Conservation (phyloP, 1,140 invertebrate species). For the Bombus sylvicola region DNA sequence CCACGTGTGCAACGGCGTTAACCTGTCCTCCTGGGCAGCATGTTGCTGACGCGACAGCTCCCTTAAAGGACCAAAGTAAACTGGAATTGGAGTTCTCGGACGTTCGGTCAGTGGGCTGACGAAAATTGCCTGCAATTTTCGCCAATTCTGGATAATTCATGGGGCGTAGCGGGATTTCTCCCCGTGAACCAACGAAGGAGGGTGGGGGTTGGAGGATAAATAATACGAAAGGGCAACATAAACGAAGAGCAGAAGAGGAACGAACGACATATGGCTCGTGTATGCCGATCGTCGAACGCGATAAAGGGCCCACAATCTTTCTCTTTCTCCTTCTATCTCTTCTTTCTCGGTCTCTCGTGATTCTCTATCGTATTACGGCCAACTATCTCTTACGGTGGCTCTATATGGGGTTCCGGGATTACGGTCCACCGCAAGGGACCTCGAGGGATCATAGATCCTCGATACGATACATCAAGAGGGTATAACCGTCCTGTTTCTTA, state of each 20-base stretch:
- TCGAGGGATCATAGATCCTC: conserved; percentile 66
- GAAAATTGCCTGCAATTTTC: conserved; percentile 67
- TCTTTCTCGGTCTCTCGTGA: background rate
- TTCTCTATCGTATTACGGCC: conserved; percentile 65
- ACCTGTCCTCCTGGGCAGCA: background rate
- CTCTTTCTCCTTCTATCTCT: background rate
- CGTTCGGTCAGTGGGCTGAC: conserved; percentile 11
- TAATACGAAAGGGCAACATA: conserved; percentile 45
- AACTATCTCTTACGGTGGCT: conserved; percentile 67
- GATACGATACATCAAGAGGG: conserved; percentile 68
- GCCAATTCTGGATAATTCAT: conserved; percentile 62
- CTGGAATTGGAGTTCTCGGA: background rate
- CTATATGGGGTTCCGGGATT: conserved; percentile 64
- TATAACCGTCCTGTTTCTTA: conserved; percentile 51
- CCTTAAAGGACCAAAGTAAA: background rate
- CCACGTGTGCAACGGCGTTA: background rate
- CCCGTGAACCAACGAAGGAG: background rate
- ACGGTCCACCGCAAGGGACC: conserved; percentile 66
- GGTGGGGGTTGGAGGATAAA: conserved; percentile 39
- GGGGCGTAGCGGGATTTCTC: conserved; percentile 53
- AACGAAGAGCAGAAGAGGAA: conserved; percentile 36
- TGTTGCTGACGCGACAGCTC: background rate
- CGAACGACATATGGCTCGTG: conserved; percentile 67
- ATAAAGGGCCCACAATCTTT: background rate
- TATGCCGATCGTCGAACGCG: conserved; percentile 51